phyloP scores from a whole-genome alignment of 53 echinoderm and acorn worm genomes.

The Crossaster papposus region DNA sequence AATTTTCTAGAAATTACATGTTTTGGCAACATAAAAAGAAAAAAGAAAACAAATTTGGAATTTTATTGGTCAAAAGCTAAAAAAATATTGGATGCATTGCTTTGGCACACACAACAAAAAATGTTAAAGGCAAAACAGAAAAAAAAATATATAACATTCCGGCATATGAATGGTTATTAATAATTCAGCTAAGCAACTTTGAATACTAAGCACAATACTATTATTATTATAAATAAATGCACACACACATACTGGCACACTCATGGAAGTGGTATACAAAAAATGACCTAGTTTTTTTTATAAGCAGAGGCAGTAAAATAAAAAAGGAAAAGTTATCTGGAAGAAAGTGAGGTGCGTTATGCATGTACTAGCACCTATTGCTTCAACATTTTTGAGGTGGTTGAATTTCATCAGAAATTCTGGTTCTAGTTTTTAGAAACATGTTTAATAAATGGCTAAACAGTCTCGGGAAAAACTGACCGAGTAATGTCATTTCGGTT shows the following conservation, averaged over 20 bases:
- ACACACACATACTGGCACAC: constrained; percentile 55
- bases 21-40: background rate
- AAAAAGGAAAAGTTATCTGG: background rate
- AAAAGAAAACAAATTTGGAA: constrained; percentile 5
- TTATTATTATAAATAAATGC: constrained; percentile 61
- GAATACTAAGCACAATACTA: constrained; percentile 52
- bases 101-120: constrained; percentile 54
- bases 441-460: too few species aligned
- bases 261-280: constrained; percentile 48
- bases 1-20: background rate
- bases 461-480: too few species aligned
- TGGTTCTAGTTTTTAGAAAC: too few species aligned
- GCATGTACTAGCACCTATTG: background rate
- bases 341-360: background rate
- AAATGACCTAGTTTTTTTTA: background rate
- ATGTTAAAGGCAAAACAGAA: constrained; percentile 46
- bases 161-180: constrained; percentile 55
- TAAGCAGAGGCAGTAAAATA: constrained; percentile 52
- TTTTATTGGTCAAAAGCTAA: constrained; percentile 34
- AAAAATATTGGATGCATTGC: constrained; percentile 54
- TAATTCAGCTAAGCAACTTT: constrained; percentile 36
- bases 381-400: background rate
- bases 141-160: constrained; percentile 35
- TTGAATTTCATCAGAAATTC: too few species aligned
- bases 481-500: too few species aligned